phyloP scores from a whole-genome alignment of 2,888 invertebrate species.

The Tryphoninae sp. region DNA sequence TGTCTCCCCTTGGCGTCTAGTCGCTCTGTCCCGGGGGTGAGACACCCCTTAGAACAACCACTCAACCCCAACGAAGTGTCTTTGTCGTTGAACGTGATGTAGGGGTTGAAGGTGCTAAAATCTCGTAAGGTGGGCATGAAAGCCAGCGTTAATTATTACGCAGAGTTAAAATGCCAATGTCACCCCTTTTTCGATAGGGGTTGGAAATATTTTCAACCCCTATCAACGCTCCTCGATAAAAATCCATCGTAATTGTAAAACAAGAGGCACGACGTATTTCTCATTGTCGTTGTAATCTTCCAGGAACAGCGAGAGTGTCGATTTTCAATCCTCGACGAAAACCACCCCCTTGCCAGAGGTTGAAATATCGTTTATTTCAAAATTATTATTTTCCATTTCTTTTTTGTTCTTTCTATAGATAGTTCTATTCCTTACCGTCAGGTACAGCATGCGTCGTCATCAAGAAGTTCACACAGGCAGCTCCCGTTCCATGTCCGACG shows the following conservation, averaged over 20 bases:
- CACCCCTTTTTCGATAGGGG: constrained; percentile 9
- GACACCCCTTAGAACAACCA: background rate
- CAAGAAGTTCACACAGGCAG: constrained; percentile 96
- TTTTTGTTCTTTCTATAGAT: background rate
- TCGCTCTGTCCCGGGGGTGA: constrained; percentile 1
- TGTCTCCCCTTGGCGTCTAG: background rate
- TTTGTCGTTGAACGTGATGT: constrained; percentile 32
- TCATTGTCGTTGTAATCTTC: no score
- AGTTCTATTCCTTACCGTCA: constrained; percentile 86
- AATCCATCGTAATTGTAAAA: constrained; percentile 6
- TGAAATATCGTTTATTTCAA: no score
- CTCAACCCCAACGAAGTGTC: background rate
- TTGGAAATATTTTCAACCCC: background rate
- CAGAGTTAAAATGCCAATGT: constrained; percentile 19
- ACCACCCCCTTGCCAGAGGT: no score
- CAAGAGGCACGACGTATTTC: background rate
- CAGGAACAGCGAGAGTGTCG: no score
- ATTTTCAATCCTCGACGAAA: no score
- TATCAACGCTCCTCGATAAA: background rate
- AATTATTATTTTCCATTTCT: background rate
- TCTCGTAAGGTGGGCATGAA: background rate
- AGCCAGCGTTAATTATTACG: constrained; percentile 60
- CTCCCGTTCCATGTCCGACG: constrained; percentile 97
- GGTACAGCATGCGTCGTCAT: constrained; percentile 97
- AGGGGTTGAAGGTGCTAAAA: constrained; percentile 42